Percentiles rank a stretch among this genome's conserved stretches.
Evolutionary conservation across 1,140 invertebrate species (phyloP).

Genomic region (Phocides pigmalion): DNA sequence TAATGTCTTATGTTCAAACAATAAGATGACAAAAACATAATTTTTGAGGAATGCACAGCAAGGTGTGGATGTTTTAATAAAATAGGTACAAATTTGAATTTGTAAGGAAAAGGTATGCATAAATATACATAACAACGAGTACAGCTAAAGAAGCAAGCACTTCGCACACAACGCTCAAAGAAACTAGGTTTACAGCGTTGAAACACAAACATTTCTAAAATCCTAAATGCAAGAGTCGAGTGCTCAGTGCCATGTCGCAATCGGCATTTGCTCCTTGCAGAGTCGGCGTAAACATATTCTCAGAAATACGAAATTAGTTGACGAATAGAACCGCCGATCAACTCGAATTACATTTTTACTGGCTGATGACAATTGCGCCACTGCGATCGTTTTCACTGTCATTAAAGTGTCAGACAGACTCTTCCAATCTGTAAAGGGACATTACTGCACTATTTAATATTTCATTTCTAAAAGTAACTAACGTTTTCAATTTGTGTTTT

Average conservation of each 20-base stretch:
- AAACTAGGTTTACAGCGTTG: slow-evolving; percentile 74
- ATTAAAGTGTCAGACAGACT: no score
- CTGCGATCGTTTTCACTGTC: background rate
- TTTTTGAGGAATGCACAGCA: slow-evolving; percentile 13
- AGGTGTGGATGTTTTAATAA: slow-evolving; percentile 7
- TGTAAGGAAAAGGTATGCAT: background rate
- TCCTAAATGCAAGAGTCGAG: slow-evolving; percentile 60
- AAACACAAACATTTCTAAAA: slow-evolving; percentile 74
- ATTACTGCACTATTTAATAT: no score
- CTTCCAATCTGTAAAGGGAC: no score
- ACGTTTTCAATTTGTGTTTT: no score
- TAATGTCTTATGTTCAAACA: background rate
- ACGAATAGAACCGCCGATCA: slow-evolving; percentile 27
- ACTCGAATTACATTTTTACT: slow-evolving; percentile 22
- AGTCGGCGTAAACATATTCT: slow-evolving; percentile 65
- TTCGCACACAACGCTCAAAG: slow-evolving; percentile 47
- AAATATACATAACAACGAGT: slow-evolving; percentile 21
- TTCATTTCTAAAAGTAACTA: no score
- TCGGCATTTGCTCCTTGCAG: slow-evolving; percentile 63
- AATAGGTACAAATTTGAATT: background rate
- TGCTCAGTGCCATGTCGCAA: slow-evolving; percentile 61
- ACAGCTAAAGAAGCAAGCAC: slow-evolving; percentile 30
- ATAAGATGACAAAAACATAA: background rate
- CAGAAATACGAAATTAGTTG: slow-evolving; percentile 60
- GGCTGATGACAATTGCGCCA: slow-evolving; percentile 24